Evolutionary conservation across 1,140 invertebrate genomes (phyloP).

Genomic region (Sarcophaga peregrina): DNA sequence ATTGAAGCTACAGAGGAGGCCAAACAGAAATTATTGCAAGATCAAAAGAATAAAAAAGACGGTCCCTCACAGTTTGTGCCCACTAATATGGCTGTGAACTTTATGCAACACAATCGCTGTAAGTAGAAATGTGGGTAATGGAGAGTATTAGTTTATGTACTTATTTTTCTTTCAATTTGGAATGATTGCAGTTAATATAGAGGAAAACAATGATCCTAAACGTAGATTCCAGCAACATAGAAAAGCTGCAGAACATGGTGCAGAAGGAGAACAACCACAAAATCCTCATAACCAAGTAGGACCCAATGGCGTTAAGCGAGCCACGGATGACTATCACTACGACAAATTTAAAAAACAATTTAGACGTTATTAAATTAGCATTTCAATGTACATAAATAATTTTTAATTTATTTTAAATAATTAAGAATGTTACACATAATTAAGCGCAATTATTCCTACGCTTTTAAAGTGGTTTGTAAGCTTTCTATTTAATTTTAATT

Average conservation of each 20-base stretch:
- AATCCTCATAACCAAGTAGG: constrained; percentile 52
- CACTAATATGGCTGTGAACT: constrained; percentile 97
- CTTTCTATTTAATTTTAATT: too few species aligned
- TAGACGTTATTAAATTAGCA: constrained; percentile 78
- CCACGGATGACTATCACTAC: constrained; percentile 97
- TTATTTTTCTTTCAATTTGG: constrained; percentile 43
- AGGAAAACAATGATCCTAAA: constrained; percentile 71
- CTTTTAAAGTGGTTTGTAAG: too few species aligned
- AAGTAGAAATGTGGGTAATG: constrained; percentile 56
- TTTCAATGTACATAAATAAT: not conserved
- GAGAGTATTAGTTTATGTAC: constrained; percentile 39
- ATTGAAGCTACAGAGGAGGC: constrained; percentile 98
- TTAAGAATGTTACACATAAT: not conserved
- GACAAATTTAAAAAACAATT: constrained; percentile 98
- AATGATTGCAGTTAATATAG: constrained; percentile 78
- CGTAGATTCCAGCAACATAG: constrained; percentile 64
- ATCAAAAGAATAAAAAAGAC: constrained; percentile 90
- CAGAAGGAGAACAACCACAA: constrained; percentile 47
- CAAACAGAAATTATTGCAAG: constrained; percentile 89
- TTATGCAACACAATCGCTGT: constrained; percentile 96
- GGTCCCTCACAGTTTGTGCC: constrained; percentile 97
- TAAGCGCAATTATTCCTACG: too few species aligned
- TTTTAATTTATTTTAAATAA: not conserved
- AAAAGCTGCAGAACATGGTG: constrained; percentile 68
- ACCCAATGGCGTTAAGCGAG: constrained; percentile 74